Base-by-base conservation (phyloP, 2,113 vertebrate genomes). In the Nesogale talazaci region DNA sequence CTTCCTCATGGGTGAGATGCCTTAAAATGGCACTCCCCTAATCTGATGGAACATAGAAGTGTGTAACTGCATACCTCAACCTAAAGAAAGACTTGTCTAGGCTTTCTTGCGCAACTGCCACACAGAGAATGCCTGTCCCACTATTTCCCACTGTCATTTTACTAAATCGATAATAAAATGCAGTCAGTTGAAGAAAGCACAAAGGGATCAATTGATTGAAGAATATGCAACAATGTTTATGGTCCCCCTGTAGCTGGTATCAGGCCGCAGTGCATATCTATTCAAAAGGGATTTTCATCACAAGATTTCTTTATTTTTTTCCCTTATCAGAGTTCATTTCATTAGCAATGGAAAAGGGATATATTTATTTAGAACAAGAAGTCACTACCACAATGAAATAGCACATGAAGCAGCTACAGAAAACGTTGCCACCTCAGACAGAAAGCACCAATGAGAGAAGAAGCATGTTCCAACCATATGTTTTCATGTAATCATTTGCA, bases 401-500 rank as follows among this genome's bases (percentile, higher is more conserved):
- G 80, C 88, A 92, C 88, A 96, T 83, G 94, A 83, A 96, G 84
- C 87, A 95, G 65, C 77, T 90, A 89, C 94, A 96, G 83, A 94
- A 96, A 96, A 76, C 82, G 84, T 67, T 93, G 88, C 40, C 89
- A 85, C 80, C 96, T 95, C 77, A 96, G 94, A 97, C 95, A 95
- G 81, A n/a, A 88, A 81, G 59, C 63, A 78, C 93, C 97, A 88
- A 91, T 92, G 79, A 97, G 97, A 95, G 80, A 97, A 88, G 96
- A 94, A 96, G 86, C 91, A 88, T 95, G 94, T 97, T 97, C 91
- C 97, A 97, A 95, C 93, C 97, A 95, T 97, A 93, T 98, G 97
- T 97, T 97, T 97, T 97, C 84, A 88, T 97, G 92, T 97, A 98
- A 98, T 98, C 95, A 61, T 94, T 97, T 97, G 93, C 94, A 97